Base-by-base conservation (phyloP, 2,113 vertebrate genomes). In the Psittacula cyanocephala region DNA sequence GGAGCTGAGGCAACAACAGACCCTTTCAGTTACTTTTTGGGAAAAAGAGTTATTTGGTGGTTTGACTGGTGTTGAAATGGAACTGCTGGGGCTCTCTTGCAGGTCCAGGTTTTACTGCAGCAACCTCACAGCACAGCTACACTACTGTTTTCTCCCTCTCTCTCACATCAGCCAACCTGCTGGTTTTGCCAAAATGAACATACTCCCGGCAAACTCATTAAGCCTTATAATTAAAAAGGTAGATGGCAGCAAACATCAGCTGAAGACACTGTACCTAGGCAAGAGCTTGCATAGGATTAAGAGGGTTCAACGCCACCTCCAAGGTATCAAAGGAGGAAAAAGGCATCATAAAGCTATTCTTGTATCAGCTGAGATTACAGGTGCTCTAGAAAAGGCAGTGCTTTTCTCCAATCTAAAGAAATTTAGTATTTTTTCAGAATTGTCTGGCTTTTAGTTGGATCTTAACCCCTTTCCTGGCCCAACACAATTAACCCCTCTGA, bases 241-340 rank as follows among this genome's bases (percentile, higher is more conserved):
- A 99, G 99, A 95, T 97, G 99, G 99, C 98, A 98, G 98, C 98
- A 99, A 64, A 98, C 64, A n/a, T 63, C 93, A 97, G 71, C 89
- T 77, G 77, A 78, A 75, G 11, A 22, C 50, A 9, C 43, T 3
- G 35, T 3, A 20, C 9, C 1, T 68, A 53, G 65, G 68, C 8
- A 14, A 52, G 23, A 22, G 33, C 31, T 52, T 4, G 11, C 68
- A 29, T 2, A 47, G 60, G n/a, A 75, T 55, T 31, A 46, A 53
- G 43, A 35, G n/a, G 37, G n/a, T 17, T 91, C 72, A 65, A 46
- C 0, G 0, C 11, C 57, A 59, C 22, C 37, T 74, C 69, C 64
- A 37, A 37, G 74, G 81, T 46, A 59, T 59, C 57, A 92, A 83
- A 69, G 0, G 77, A 80, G 67, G n/a, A 62, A 83, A 85, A 89